A percentile compares a stretch with the other conserved stretches of the same genome.
Conservation (phyloP, 2,113 vertebrate genomes). For the Podiceps cristatus region DNA sequence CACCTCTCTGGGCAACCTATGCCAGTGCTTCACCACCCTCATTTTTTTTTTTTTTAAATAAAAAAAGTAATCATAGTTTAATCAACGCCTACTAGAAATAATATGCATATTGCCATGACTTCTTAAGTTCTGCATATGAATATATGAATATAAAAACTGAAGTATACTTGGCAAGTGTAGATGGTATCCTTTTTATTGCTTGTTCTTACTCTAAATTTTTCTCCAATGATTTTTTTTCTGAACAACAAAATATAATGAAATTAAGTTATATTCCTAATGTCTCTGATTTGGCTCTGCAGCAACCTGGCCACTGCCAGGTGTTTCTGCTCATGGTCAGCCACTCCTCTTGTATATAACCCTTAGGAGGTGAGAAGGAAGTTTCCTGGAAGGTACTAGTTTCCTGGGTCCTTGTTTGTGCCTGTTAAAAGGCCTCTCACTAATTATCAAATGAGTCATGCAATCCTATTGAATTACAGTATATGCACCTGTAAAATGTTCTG, state of each 20-base stretch:
- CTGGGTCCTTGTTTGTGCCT: neutral
- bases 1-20: too few relatives aligned
- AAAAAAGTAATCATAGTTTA: neutral
- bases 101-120: neutral
- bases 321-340: neutral
- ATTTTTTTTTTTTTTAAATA: too few relatives aligned
- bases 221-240: neutral
- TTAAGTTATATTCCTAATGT: neutral
- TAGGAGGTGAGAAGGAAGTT: neutral
- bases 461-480: neutral
- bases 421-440: neutral
- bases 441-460: neutral
- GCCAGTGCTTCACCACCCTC: too few relatives aligned
- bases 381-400: neutral
- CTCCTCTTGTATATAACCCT: neutral
- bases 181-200: neutral
- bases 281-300: neutral
- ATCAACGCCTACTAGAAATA: neutral
- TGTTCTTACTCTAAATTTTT: neutral
- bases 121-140: neutral
- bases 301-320: neutral
- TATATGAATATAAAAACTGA: neutral
- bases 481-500: neutral
- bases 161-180: neutral
- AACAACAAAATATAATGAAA: neutral